Evolutionary conservation across 2,888 invertebrate species (phyloP), one percentile per base, ranked within the genome.

Genomic region (Ectemnius continuus): DNA sequence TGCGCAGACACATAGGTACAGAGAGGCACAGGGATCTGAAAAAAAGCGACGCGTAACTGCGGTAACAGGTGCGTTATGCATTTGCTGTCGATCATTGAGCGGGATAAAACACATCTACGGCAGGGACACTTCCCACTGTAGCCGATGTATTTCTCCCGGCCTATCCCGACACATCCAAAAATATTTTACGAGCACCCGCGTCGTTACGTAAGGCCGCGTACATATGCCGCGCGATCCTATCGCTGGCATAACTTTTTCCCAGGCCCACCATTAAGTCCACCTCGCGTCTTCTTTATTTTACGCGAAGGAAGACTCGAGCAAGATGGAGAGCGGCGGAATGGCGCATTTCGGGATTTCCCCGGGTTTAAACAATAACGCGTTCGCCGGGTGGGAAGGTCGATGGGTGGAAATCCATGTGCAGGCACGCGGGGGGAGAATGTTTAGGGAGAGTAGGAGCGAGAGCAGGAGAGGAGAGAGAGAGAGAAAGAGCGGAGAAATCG

Each of bases 401-500:
- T 71, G 77, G 79, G 79, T 75, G 80, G 80, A 84, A 80, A 82
- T 81, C 71, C 72, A 81, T 81, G 79, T 77, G 81, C 73, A 78
- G 65, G 59, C 66, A 26, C 61, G 61, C 46, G 70, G 78, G 84
- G 73, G 80, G 83, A 23, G 85, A 88, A 88, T 87, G 86, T 88
- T 87, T 87, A 85, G 84, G 36, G 8, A 36, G 36, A 23, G 23
- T 2, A 23, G 23, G 23, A 23, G 23, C 2, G 3, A 3, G 23
- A 23, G 23, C 3, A 23, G 23, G n/a, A n/a, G n/a, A n/a, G n/a
- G 23, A 11, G 36, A 36, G 36, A 8, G 36, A 36, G 36, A 36
- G 36, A 36, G 36, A 11, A 11, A 87, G 83, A 82, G 82, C 84
- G 80, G 81, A 78, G 84, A 85, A 88, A 88, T 88, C 87, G 86